These are phyloP conservation scores for Athene noctua DNA, from an alignment of 2,113 vertebrate genomes.

Conservation along the genomic window DNA sequence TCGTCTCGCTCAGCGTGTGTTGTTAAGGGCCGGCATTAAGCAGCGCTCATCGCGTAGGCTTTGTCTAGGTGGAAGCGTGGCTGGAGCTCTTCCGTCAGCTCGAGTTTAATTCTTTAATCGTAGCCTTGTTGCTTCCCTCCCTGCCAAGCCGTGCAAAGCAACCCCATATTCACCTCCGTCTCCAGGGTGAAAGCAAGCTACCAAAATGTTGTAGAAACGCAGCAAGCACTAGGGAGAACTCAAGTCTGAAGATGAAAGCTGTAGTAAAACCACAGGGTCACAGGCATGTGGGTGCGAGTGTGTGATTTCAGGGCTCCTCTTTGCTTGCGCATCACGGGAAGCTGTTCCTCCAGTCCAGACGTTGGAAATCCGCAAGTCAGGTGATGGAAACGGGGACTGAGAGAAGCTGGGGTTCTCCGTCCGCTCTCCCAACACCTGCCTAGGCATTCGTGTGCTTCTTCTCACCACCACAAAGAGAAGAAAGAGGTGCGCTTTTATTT, in stretches of 20 bases:
- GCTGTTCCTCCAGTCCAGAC: background rate
- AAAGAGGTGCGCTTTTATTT: background rate
- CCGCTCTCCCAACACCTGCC: background rate
- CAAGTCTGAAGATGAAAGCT: slow-evolving; percentile 35
- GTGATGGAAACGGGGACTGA: background rate
- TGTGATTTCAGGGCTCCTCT: background rate
- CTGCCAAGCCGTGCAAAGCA: background rate
- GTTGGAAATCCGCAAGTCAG: background rate
- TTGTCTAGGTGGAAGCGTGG: slow-evolving; percentile 41
- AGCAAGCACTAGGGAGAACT: background rate
- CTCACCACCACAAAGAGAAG: background rate
- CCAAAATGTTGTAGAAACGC: slow-evolving; percentile 2
- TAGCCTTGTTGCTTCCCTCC: slow-evolving; percentile 30
- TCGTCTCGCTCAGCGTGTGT: background rate
- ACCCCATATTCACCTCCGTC: background rate
- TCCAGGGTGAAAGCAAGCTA: background rate
- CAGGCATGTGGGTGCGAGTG: background rate
- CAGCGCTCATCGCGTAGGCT: slow-evolving; percentile 27
- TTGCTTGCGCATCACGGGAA: background rate
- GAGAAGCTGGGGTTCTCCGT: background rate
- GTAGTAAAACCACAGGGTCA: slow-evolving; percentile 60
- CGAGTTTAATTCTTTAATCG: slow-evolving; percentile 41
- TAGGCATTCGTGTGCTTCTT: background rate
- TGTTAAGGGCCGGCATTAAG: background rate
- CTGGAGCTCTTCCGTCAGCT: slow-evolving; percentile 51